Evolutionary conservation across 2,888 invertebrate genomes (phyloP).

Genomic region (Eueremaeus valkanovi): DNA sequence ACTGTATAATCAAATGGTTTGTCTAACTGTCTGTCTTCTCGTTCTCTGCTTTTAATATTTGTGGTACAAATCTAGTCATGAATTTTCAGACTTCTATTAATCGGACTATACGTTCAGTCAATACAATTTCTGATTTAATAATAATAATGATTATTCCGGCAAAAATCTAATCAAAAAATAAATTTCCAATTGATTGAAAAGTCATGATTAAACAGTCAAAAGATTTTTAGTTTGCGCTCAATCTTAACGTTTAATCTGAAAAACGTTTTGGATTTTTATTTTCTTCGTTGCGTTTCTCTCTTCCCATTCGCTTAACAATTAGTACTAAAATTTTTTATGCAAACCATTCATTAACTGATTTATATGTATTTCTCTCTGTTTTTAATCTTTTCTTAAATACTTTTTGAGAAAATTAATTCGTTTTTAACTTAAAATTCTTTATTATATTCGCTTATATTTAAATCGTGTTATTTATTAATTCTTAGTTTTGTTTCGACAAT

Average conservation of each 20-base stretch:
- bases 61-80: slow-evolving; percentile 13
- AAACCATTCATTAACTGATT: slow-evolving; percentile 2
- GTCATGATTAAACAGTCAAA: slow-evolving; percentile 13
- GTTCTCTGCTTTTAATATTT: no score
- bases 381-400: neutral
- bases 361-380: neutral
- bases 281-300: no score
- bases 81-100: neutral
- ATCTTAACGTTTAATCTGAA: slow-evolving; percentile 1
- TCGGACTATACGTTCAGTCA: neutral
- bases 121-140: neutral
- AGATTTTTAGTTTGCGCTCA: neutral
- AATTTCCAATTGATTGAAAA: slow-evolving; percentile 12
- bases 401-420: neutral
- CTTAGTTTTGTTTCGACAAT: slow-evolving; percentile 2
- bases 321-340: neutral
- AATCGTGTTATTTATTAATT: slow-evolving; percentile 1
- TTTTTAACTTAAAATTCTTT: neutral
- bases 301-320: neutral
- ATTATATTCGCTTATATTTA: neutral
- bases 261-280: no score
- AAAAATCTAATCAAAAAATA: neutral
- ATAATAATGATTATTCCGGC: neutral
- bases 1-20: no score
- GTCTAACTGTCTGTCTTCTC: no score